These are phyloP conservation scores for Neria commutata DNA, from an alignment of 2,888 invertebrate species.

Conservation along the genomic window DNA sequence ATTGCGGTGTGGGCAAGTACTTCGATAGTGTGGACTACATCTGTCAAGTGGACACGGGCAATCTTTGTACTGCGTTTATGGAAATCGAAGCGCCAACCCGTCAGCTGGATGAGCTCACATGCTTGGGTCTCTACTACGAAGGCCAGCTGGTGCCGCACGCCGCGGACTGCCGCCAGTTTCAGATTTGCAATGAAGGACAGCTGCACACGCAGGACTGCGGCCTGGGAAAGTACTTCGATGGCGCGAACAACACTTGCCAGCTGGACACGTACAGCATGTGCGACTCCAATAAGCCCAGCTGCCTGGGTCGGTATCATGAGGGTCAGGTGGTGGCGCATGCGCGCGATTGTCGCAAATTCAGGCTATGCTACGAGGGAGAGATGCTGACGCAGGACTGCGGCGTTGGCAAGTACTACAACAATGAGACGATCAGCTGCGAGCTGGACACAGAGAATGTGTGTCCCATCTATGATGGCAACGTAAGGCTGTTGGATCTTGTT, in stretches of 20 bases:
- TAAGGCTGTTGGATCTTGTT: too few species aligned
- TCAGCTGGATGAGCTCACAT: too few species aligned
- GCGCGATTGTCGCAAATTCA: conserved; percentile 42
- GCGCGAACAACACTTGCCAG: conserved; percentile 28
- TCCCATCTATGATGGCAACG: not conserved
- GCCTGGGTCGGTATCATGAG: conserved; percentile 37
- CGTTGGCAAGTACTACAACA: conserved; percentile 43
- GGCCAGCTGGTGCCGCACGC: conserved; percentile 24
- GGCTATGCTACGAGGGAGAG: conserved; percentile 39
- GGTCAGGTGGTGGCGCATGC: conserved; percentile 39
- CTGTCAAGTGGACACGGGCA: too few species aligned
- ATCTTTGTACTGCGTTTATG: too few species aligned
- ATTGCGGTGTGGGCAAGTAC: conserved; percentile 37
- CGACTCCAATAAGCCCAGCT: conserved; percentile 32
- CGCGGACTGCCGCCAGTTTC: conserved; percentile 16
- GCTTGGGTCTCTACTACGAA: conserved; percentile 16
- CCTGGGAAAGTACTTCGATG: conserved; percentile 38
- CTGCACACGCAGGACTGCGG: conserved; percentile 17
- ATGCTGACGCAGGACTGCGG: conserved; percentile 44
- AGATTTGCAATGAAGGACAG: conserved; percentile 19
- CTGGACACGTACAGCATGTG: conserved; percentile 29
- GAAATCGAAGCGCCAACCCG: too few species aligned
- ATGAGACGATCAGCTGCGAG: conserved; percentile 32
- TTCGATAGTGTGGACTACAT: too few species aligned
- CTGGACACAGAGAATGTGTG: conserved; percentile 32